phyloP scores from a whole-genome alignment of 2,888 invertebrate genomes.

The Mycalesis mineus region DNA sequence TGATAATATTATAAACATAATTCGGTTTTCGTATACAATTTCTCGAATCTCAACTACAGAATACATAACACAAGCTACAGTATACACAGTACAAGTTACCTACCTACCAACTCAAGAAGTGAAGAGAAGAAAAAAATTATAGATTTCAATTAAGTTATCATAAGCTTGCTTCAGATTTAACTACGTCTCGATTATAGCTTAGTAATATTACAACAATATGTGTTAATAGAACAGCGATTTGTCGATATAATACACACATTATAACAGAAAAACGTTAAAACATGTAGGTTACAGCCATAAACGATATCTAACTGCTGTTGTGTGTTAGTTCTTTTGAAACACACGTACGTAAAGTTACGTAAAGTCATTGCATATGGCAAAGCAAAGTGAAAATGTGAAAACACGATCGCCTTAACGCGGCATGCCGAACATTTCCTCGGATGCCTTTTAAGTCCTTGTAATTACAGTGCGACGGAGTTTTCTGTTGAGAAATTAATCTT shows the following conservation, averaged over 20 bases:
- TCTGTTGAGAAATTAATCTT: neutral
- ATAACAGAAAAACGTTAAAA: neutral
- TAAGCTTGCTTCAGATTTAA: no score
- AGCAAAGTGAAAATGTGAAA: constrained; percentile 32
- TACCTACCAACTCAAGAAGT: no score
- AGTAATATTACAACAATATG: no score
- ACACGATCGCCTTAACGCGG: constrained; percentile 22
- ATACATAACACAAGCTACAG: no score
- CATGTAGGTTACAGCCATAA: constrained; percentile 7
- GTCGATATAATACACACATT: neutral
- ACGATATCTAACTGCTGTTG: constrained; percentile 8
- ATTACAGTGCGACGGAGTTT: constrained; percentile 18
- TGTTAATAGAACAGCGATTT: neutral
- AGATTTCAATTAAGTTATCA: no score
- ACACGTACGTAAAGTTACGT: constrained; percentile 20
- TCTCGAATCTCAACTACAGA: no score
- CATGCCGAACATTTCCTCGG: constrained; percentile 27
- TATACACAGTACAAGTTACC: no score
- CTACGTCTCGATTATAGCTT: no score
- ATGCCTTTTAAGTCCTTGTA: constrained; percentile 24
- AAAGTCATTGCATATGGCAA: constrained; percentile 24
- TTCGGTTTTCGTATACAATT: no score
- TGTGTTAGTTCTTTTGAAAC: constrained; percentile 17
- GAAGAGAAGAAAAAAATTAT: no score
- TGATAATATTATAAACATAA: no score